phyloP scores from a whole-genome alignment of 2,797 vertebrate species.

The Melanotaenia pygmaea region DNA sequence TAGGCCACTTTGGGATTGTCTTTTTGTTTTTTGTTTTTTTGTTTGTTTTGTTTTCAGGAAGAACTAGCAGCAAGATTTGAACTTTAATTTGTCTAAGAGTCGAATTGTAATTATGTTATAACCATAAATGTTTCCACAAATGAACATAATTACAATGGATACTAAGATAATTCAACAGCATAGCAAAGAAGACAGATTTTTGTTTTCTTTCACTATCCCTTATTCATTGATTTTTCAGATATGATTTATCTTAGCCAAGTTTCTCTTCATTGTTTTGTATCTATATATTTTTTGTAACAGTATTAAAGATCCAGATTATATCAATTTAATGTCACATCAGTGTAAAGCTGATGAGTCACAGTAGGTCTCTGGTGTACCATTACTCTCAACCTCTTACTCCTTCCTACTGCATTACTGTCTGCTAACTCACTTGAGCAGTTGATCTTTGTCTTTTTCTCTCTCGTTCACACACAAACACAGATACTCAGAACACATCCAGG shows the following conservation, averaged over 20 bases:
- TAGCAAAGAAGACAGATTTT: background rate
- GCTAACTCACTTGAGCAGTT: slow-evolving; percentile 47
- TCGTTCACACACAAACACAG: slow-evolving; percentile 20
- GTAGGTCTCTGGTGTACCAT: slow-evolving; percentile 24
- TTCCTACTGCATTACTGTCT: slow-evolving; percentile 50
- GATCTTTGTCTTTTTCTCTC: slow-evolving; percentile 39
- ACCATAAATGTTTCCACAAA: background rate
- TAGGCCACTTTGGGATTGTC: too few species aligned
- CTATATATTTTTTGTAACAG: background rate
- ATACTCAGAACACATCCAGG: slow-evolving; percentile 69
- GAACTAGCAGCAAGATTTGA: too few species aligned
- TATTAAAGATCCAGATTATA: slow-evolving; percentile 5
- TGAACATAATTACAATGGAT: background rate
- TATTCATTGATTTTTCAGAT: too few species aligned
- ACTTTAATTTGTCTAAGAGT: too few species aligned
- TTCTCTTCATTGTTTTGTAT: too few species aligned
- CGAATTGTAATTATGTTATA: too few species aligned
- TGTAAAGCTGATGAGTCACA: slow-evolving; percentile 41
- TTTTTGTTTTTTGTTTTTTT: too few species aligned
- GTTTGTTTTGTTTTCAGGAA: too few species aligned
- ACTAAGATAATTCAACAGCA: background rate
- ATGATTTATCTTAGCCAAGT: too few species aligned
- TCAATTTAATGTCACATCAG: slow-evolving; percentile 36
- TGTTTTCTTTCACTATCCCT: background rate
- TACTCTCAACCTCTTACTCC: slow-evolving; percentile 12